Evolutionary conservation across 2,113 vertebrate genomes (phyloP).

Genomic region (Plecturocebus donacophilus): DNA sequence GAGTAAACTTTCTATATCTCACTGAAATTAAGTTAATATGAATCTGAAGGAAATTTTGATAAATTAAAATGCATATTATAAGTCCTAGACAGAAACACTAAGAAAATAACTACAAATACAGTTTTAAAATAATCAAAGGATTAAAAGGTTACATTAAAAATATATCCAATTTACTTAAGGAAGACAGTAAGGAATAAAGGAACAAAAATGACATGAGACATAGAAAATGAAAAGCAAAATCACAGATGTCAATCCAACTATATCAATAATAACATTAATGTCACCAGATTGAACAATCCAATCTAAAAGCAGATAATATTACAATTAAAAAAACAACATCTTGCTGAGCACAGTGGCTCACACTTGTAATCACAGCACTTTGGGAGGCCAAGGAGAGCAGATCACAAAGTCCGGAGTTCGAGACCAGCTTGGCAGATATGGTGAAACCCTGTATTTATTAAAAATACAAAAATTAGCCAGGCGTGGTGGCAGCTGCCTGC

Average conservation of each 20-base stretch:
- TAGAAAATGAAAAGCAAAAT: not conserved
- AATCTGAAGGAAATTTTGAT: not conserved
- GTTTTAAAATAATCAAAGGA: not conserved
- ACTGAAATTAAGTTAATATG: not conserved
- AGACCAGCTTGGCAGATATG: too few species aligned
- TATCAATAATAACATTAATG: not conserved
- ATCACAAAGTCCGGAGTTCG: too few species aligned
- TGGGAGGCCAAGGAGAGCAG: too few species aligned
- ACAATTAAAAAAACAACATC: not conserved
- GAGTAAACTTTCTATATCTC: not conserved
- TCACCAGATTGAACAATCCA: not conserved
- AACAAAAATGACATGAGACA: not conserved
- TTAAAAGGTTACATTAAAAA: not conserved
- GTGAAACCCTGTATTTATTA: too few species aligned
- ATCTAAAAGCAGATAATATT: not conserved
- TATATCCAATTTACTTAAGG: not conserved
- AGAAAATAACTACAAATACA: not conserved
- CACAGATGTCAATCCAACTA: not conserved
- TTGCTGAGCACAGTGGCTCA: too few species aligned
- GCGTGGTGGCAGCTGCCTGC: too few species aligned
- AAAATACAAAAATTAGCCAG: too few species aligned
- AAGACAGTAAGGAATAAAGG: not conserved
- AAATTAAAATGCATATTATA: not conserved
- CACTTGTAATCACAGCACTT: too few species aligned
- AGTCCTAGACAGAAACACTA: not conserved